Percentiles rank a stretch among this genome's conserved stretches.
phyloP scores from a whole-genome alignment of 2,888 invertebrate species.

The Noctua comes region DNA sequence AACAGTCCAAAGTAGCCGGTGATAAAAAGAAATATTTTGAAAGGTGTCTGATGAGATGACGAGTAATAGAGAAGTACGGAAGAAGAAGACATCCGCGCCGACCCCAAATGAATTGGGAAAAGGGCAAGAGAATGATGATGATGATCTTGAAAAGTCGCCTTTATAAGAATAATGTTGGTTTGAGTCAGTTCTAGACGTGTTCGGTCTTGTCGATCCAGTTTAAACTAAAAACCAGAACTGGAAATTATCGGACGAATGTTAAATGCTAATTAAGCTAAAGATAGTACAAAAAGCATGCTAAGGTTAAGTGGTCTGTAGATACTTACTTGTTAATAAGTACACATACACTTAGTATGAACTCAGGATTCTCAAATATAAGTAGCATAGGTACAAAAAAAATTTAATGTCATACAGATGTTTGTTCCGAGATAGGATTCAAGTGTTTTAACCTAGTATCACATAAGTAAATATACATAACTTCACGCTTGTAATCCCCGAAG shows the following conservation, averaged over 20 bases:
- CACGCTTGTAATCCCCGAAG: not conserved
- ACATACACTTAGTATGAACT: not conserved
- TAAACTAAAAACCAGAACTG: constrained; percentile 12
- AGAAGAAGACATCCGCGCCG: too few relatives aligned
- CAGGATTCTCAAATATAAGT: not conserved
- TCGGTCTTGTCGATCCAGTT: constrained; percentile 15
- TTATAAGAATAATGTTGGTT: not conserved
- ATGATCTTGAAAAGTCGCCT: constrained; percentile 20
- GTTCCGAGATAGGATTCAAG: not conserved
- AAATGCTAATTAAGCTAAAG: constrained; percentile 25
- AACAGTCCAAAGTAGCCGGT: not conserved
- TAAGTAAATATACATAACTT: not conserved
- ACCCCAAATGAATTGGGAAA: too few relatives aligned
- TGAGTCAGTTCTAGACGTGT: not conserved
- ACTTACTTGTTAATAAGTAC: not conserved
- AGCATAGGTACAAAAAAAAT: not conserved
- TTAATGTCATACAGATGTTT: not conserved
- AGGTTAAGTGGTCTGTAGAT: constrained; percentile 9
- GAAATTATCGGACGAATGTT: not conserved
- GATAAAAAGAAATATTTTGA: constrained; percentile 10
- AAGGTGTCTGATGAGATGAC: too few relatives aligned
- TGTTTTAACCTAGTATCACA: not conserved
- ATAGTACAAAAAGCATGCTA: not conserved
- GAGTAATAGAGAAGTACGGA: too few relatives aligned
- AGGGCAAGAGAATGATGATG: too few relatives aligned